phyloP scores from a whole-genome alignment of 2,113 vertebrate genomes.

The Neolamprologus hecqui region DNA sequence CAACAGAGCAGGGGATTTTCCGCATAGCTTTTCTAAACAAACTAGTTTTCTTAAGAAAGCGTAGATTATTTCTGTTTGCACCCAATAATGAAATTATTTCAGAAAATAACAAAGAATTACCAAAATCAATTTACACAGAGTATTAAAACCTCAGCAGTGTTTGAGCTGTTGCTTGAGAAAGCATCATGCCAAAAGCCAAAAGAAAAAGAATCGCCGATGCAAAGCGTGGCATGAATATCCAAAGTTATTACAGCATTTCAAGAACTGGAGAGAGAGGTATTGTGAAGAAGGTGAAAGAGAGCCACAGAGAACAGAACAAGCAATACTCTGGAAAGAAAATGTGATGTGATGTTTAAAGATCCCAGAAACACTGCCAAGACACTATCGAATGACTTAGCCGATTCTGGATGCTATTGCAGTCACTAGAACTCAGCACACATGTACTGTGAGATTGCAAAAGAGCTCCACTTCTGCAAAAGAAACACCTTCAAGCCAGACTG shows the following conservation, averaged over 20 bases:
- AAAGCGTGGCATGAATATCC: fast-evolving
- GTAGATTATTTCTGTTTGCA: not conserved
- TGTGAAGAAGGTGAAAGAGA: not conserved
- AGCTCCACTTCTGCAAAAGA: not conserved
- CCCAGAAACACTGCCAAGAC: not conserved
- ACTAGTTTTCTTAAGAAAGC: not conserved
- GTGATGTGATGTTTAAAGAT: not conserved
- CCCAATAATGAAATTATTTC: not conserved
- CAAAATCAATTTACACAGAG: not conserved
- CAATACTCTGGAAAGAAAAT: not conserved
- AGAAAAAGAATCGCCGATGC: not conserved
- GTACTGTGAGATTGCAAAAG: not conserved
- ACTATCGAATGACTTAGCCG: not conserved
- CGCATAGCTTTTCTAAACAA: not conserved
- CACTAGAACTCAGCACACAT: not conserved
- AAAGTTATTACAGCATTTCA: not conserved
- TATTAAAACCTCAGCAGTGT: not conserved
- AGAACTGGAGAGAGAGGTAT: not conserved
- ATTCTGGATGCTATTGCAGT: not conserved
- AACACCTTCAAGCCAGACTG: not conserved
- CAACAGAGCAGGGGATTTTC: not conserved
- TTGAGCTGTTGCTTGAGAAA: not conserved
- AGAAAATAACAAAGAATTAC: not conserved
- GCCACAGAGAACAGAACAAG: not conserved
- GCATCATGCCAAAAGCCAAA: not conserved